A percentile compares a stretch with the other conserved stretches of the same genome.
Conservation (phyloP, 2,888 invertebrate genomes). For the Neuroscelio doddi region DNA sequence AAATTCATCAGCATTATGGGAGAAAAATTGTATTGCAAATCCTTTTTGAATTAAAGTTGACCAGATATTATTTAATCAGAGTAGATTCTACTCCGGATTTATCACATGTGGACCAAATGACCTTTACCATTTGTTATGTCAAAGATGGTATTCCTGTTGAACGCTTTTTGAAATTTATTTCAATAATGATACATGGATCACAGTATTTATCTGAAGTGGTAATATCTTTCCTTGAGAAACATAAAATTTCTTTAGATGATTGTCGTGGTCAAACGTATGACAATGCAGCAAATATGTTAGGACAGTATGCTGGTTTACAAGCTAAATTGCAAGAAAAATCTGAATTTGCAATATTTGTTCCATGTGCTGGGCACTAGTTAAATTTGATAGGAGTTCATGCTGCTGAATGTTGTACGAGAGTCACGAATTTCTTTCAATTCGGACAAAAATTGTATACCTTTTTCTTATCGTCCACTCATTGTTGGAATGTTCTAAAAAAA, state of each 20-base stretch:
- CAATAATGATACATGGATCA: no score
- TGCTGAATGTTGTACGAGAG: background rate
- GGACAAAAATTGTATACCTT: no score
- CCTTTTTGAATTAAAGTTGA: no score
- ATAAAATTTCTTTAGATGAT: background rate
- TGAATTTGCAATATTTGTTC: background rate
- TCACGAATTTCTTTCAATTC: conserved; percentile 4
- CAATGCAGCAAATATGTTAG: conserved; percentile 9
- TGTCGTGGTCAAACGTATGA: conserved; percentile 10
- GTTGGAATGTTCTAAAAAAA: no score
- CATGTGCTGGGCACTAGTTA: background rate
- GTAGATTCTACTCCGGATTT: conserved; percentile 15
- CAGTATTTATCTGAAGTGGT: no score
- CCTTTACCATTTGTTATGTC: conserved; percentile 14
- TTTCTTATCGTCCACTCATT: no score
- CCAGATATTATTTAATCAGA: conserved; percentile 11
- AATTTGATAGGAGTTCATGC: conserved; percentile 5
- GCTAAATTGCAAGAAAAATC: conserved; percentile 9
- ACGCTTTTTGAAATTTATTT: conserved; percentile 2
- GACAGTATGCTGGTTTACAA: conserved; percentile 5
- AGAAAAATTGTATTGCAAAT: no score
- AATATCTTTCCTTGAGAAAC: background rate
- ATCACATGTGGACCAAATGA: conserved; percentile 18
- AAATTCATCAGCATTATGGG: no score
- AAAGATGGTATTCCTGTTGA: conserved; percentile 2